These are phyloP conservation scores for Pipistrellus pipistrellus DNA, from an alignment of 2,797 vertebrate genomes.

Conservation along the genomic window DNA sequence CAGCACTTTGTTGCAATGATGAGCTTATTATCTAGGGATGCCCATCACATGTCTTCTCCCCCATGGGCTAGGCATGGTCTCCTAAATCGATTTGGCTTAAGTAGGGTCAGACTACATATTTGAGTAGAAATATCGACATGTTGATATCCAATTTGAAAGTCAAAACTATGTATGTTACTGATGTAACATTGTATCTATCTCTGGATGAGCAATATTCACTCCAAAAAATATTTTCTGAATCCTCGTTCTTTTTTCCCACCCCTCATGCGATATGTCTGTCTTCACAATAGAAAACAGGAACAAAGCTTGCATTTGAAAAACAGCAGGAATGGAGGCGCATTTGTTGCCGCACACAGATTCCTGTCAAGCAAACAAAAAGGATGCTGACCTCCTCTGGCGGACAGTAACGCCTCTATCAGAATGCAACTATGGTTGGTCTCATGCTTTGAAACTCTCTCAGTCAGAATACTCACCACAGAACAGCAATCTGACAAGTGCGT, in stretches of 20 bases:
- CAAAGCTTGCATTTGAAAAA: conserved; percentile 73
- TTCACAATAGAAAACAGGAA: conserved; percentile 65
- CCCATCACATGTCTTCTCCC: background rate
- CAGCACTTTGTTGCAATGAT: background rate
- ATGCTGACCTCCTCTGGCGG: conserved; percentile 51
- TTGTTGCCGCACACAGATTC: conserved; percentile 74
- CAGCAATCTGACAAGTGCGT: conserved; percentile 68
- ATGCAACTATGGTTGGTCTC: conserved; percentile 41
- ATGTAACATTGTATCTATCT: background rate
- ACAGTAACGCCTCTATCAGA: conserved; percentile 53
- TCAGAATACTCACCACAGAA: conserved; percentile 61
- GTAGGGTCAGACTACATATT: background rate
- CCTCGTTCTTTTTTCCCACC: conserved; percentile 14
- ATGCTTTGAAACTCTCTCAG: conserved; percentile 70
- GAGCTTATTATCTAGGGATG: background rate
- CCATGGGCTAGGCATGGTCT: background rate
- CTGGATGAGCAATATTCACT: conserved; percentile 48
- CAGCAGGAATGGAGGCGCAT: conserved; percentile 40
- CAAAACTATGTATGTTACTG: background rate
- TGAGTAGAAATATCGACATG: background rate
- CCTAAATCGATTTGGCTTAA: background rate
- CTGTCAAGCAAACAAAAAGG: conserved; percentile 75
- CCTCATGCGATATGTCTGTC: conserved; percentile 51
- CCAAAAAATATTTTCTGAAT: conserved; percentile 14
- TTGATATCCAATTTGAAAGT: background rate